These are phyloP conservation scores for Heliangelus exortis DNA, from an alignment of 2,797 vertebrate species.

Conservation along the genomic window DNA sequence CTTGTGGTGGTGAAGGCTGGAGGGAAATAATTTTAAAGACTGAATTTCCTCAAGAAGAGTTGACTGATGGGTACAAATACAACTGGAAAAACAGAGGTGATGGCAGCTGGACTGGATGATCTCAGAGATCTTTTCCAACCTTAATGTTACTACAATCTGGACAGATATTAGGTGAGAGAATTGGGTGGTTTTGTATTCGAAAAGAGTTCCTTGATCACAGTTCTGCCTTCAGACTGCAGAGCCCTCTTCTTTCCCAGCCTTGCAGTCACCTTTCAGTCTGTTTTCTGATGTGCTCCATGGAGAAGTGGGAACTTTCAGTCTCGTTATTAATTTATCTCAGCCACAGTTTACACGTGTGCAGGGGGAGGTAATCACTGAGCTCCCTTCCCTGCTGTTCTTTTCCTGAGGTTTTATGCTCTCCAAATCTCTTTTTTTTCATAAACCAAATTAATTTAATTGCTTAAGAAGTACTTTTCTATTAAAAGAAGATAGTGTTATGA, in stretches of 20 bases:
- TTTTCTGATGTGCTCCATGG: fast-evolving
- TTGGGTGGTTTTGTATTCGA: not conserved
- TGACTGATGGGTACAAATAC: not conserved
- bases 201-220: not conserved
- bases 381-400: slow-evolving; percentile 56
- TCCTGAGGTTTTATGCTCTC: slow-evolving; percentile 42
- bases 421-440: slow-evolving; percentile 34
- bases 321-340: slow-evolving; percentile 1
- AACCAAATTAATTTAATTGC: slow-evolving; percentile 62
- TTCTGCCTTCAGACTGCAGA: not conserved
- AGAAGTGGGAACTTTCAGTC: not conserved
- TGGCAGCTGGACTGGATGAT: not conserved
- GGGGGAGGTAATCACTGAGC: slow-evolving; percentile 52
- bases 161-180: not conserved
- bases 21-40: not conserved
- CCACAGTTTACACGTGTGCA: not conserved
- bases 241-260: not conserved
- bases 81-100: not conserved
- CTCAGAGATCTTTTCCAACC: too few species aligned
- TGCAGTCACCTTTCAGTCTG: not conserved
- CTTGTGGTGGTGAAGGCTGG: not conserved
- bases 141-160: not conserved
- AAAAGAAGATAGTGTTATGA: not conserved
- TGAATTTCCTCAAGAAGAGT: not conserved
- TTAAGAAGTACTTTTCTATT: slow-evolving; percentile 47